Base-by-base conservation (phyloP, 2,797 vertebrate species). In the Brotula barbata region DNA sequence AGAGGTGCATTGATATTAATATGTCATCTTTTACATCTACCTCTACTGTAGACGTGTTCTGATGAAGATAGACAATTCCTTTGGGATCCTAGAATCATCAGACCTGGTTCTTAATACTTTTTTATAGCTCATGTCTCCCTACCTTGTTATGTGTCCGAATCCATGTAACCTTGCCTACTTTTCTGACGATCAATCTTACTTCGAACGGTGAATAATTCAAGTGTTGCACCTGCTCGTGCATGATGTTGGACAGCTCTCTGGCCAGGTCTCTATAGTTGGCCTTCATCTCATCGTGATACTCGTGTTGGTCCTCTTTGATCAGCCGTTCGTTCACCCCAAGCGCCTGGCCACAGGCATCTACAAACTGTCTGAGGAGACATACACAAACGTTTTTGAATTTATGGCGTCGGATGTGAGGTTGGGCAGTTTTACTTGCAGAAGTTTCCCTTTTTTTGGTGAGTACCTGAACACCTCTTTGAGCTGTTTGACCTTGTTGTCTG, bases 381-480 rank as follows among this genome's bases (percentile, higher is more conserved):
- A 68, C 19, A 36, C 20, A 17, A n/a, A 22, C 39, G 2, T 1
- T 16, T 17, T 64, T 3, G 13, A 2, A 5, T 15, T 5, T n/a
- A 39, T 15, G 5, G 15, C 13, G 14, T n/a, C 8, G 15, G n/a
- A 14, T 15, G 12, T 36, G 5, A 31, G 9, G 40, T 2, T 7
- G n/a, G n/a, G 2, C 8, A 17, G 25, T 51, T 2, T 13, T 20
- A 20, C 1, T 41, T 13, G 39, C 3, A 22, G 19, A 33, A 15
- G 8, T 41, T 6, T 31, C 16, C 37, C 20, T 56, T n/a, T n/a
- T 3, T 39, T 28, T 15, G n/a, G n/a, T 3, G 23, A 48, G 70
- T 93, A 99, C 97, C 97, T 96, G 90, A 98, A 99, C 55, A 98
- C 94, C 87, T 98, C 97, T 81, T 98, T 99, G 31, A 99, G 90